Conservation (phyloP, 1,140 invertebrate genomes). For the Papilio helenus region DNA sequence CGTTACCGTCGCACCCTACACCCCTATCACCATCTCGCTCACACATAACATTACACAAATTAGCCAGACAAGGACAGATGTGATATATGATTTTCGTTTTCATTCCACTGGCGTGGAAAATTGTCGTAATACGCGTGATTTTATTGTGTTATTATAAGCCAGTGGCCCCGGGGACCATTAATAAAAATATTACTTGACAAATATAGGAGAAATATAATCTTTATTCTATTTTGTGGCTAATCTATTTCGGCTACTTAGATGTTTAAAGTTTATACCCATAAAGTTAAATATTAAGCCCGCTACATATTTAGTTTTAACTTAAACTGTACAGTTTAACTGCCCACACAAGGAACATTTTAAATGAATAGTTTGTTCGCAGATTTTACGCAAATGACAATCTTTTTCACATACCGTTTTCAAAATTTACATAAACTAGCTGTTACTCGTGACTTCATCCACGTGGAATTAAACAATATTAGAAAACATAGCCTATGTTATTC, state of each 20-base stretch:
- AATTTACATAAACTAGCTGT: no score
- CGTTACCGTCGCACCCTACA: constrained; percentile 18
- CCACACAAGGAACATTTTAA: no score
- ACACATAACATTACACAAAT: constrained; percentile 11
- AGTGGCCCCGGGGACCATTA: constrained; percentile 18
- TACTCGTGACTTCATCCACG: no score
- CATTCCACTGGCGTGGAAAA: constrained; percentile 37
- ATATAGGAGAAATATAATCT: neutral
- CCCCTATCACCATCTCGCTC: neutral
- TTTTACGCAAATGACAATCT: no score
- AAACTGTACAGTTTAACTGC: no score
- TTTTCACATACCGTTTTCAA: no score
- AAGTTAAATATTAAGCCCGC: no score
- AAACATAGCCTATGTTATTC: no score
- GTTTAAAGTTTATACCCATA: no score
- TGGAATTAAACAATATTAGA: no score
- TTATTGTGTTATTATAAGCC: constrained; percentile 39
- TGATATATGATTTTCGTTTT: constrained; percentile 37
- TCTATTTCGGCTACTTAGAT: neutral
- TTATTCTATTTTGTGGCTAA: neutral
- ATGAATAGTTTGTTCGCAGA: no score
- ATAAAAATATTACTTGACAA: constrained; percentile 30
- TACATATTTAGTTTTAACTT: no score
- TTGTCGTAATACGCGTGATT: constrained; percentile 33
- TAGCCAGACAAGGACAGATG: constrained; percentile 28